Evolutionary conservation across 1,140 invertebrate genomes (phyloP), one percentile per base, ranked within the genome.

Genomic region (honey bee (Apis mellifera)): DNA sequence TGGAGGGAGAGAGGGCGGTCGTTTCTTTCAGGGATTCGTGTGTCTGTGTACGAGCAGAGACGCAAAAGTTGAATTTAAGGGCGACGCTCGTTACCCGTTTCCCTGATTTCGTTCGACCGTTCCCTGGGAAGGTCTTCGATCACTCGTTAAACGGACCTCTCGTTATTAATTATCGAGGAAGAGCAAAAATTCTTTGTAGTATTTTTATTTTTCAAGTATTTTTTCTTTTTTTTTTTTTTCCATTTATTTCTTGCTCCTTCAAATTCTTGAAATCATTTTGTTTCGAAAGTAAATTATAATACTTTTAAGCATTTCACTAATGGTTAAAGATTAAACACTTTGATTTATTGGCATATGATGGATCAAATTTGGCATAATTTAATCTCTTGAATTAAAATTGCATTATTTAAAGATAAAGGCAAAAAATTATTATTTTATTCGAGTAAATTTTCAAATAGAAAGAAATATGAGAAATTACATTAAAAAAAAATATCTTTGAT

Each of bases 121-220:
- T 52, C 52, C 64, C 48, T 52, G 32, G 19, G 54, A 42, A 60
- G 69, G 32, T 82, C 79, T 82, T 57, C 72, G 65, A 82, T 76
- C 72, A 76, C 79, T 82, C 79, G 79, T 82, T 82, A 82, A 68
- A 23, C 79, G 64, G 64, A 66, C 78, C 73, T 48, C 57, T 82
- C 79, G 72, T 82, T 82, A 82, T 82, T 82, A 82, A 82, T 82
- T 76, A 76, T 74, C 79, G 79, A 60, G n/a, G 32, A 82, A 50
- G 50, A 59, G 73, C 64, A n/a, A 76, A 54, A 76, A 82, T 60
- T 76, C 72, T 82, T 82, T 17, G 55, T n/a, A 52, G 54, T 32
- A 2, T 19, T 66, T 50, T 19, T 2, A n/a, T n/a, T n/a, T n/a
- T n/a, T n/a, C 55, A 12, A 52, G 54, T 32, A 2, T 19, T 66